Evolutionary conservation across 2,888 invertebrate species (phyloP).

Genomic region (Plemyria rubiginata): DNA sequence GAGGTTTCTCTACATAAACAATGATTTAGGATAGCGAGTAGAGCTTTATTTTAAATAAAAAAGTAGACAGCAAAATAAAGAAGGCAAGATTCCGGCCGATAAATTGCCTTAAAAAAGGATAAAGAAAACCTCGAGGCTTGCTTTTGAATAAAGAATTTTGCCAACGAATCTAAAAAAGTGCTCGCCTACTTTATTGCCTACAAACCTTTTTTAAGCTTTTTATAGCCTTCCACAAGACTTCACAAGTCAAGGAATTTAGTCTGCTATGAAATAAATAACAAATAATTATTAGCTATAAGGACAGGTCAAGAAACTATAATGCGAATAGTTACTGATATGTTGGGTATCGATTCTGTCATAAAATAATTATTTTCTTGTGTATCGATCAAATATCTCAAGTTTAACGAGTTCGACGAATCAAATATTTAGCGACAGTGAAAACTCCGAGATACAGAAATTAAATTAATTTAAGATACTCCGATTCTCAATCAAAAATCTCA

Average conservation of each 20-base stretch:
- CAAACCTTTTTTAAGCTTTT: background rate
- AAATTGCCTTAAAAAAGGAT: conserved; percentile 31
- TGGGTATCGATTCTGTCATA: conserved; percentile 22
- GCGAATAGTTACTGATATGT: conserved; percentile 22
- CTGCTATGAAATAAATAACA: conserved; percentile 9
- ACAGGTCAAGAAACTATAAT: conserved; percentile 29
- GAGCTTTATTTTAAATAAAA: conserved; percentile 35
- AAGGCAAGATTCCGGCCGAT: conserved; percentile 25
- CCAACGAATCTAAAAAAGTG: conserved; percentile 9
- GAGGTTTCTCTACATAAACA: conserved; percentile 69
- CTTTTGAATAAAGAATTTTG: conserved; percentile 8
- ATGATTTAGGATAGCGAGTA: conserved; percentile 61
- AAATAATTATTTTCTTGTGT: conserved; percentile 34
- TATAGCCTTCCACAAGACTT: background rate
- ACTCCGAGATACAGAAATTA: conserved; percentile 42
- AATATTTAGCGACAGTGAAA: conserved; percentile 49
- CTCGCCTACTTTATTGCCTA: background rate
- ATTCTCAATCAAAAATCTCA: conserved; percentile 59
- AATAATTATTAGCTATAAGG: conserved; percentile 12
- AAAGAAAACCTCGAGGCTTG: conserved; percentile 11
- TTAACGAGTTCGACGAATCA: conserved; percentile 42
- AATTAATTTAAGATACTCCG: conserved; percentile 51
- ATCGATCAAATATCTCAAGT: conserved; percentile 33
- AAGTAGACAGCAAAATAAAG: conserved; percentile 30
- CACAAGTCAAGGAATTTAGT: conserved; percentile 2